Conservation (phyloP, 2,113 vertebrate genomes). For the Myotis lucifugus region DNA sequence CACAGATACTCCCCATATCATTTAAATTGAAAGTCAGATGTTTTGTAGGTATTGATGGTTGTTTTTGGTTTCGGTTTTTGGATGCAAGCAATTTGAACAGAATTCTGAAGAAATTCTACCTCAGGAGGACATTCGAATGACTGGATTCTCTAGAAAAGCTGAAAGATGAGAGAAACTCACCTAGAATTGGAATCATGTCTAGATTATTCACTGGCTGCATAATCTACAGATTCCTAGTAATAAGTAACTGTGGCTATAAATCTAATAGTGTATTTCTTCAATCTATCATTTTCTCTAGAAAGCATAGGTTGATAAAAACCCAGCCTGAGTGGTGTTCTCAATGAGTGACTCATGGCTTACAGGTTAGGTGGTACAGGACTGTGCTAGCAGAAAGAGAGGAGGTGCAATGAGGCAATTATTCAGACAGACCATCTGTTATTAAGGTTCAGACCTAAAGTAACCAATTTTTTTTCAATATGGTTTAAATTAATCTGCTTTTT, state of each 20-base stretch:
- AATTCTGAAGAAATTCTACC: background rate
- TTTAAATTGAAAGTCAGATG: conserved; percentile 34
- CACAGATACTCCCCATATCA: background rate
- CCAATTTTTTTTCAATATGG: background rate
- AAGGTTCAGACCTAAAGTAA: background rate
- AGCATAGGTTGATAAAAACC: background rate
- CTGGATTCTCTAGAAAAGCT: background rate
- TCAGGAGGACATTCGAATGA: background rate
- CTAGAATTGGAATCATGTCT: background rate
- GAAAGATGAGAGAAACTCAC: background rate
- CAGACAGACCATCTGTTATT: conserved; percentile 37
- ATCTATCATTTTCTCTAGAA: background rate
- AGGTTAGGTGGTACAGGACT: background rate
- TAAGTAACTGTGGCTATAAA: background rate
- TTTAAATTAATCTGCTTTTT: conserved; percentile 40
- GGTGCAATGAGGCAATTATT: background rate
- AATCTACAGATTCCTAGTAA: background rate
- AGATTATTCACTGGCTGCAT: background rate
- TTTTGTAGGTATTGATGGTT: background rate
- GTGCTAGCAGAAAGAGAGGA: background rate
- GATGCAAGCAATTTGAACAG: background rate
- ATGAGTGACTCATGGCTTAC: background rate
- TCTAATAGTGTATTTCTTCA: background rate
- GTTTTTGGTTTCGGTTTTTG: background rate
- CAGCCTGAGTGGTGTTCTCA: background rate